These are phyloP conservation scores for Thaleichthys pacificus DNA, from an alignment of 2,797 vertebrate genomes.

Conservation along the genomic window DNA sequence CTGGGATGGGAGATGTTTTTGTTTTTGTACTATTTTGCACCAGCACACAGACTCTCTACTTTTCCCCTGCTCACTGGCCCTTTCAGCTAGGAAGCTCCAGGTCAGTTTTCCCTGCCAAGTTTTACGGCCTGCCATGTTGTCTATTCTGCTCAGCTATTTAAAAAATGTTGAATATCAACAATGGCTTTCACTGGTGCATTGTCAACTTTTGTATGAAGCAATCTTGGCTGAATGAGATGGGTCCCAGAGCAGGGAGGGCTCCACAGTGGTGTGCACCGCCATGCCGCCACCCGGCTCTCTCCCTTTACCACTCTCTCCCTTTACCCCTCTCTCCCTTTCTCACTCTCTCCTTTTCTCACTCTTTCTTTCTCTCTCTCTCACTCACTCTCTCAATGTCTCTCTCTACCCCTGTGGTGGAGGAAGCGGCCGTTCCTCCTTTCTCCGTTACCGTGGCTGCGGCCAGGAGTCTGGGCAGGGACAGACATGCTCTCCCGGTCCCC, in stretches of 20 bases:
- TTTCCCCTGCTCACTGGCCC: constrained; percentile 61
- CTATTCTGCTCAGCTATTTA: constrained; percentile 98
- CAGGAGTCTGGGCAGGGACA: constrained; percentile 39
- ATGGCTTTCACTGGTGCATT: constrained; percentile 96
- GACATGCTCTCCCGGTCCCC: constrained; percentile 39
- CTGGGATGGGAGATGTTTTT: constrained; percentile 63
- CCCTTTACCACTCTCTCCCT: constrained; percentile 22
- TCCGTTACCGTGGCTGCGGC: constrained; percentile 32
- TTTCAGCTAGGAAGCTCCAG: constrained; percentile 84
- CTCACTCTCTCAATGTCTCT: neutral
- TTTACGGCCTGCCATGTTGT: constrained; percentile 96
- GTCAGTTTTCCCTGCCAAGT: constrained; percentile 92
- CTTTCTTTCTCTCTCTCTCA: constrained; percentile 20
- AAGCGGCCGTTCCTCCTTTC: constrained; percentile 8
- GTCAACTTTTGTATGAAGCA: constrained; percentile 99
- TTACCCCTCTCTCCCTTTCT: neutral
- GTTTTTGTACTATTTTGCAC: constrained; percentile 69
- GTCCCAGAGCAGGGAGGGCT: constrained; percentile 87
- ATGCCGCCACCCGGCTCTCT: constrained; percentile 57
- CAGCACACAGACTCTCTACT: constrained; percentile 59
- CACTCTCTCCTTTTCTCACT: neutral
- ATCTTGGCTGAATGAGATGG: constrained; percentile 98
- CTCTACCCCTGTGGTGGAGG: constrained; percentile 32
- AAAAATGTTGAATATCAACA: constrained; percentile 99
- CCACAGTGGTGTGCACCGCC: constrained; percentile 78